Evolutionary conservation across 2,888 invertebrate species (phyloP).

Genomic region (Lasius fuliginosus): DNA sequence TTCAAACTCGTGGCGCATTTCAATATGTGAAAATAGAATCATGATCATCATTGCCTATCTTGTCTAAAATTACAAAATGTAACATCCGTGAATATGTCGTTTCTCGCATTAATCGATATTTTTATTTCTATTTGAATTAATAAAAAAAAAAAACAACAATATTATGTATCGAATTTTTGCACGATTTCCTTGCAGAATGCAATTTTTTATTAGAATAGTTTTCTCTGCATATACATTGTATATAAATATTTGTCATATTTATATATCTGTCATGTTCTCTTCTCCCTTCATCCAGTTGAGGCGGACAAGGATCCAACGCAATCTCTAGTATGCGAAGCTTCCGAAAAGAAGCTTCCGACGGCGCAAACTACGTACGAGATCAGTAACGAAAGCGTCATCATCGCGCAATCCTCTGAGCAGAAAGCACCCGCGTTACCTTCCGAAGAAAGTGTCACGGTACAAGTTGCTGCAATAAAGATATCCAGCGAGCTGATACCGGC

Average conservation of each 20-base stretch:
- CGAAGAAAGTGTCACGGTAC: slow-evolving; percentile 25
- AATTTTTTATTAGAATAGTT: slow-evolving; percentile 41
- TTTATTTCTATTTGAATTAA: not conserved
- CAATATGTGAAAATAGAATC: not conserved
- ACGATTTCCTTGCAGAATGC: slow-evolving; percentile 18
- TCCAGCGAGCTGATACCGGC: not conserved
- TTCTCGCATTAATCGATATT: slow-evolving; percentile 25
- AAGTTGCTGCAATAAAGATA: slow-evolving; percentile 16
- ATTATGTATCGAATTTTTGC: slow-evolving; percentile 23
- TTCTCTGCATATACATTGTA: slow-evolving; percentile 9
- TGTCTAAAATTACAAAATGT: slow-evolving; percentile 8
- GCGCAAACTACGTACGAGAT: slow-evolving; percentile 43
- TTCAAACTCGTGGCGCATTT: slow-evolving; percentile 22
- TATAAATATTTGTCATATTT: not conserved
- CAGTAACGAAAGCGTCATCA: not conserved
- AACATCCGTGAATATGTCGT: not conserved
- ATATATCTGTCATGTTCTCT: slow-evolving; percentile 36
- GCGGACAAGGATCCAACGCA: slow-evolving; percentile 58
- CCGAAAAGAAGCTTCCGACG: slow-evolving; percentile 42
- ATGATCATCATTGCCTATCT: not conserved
- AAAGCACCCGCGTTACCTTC: slow-evolving; percentile 27
- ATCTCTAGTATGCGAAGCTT: slow-evolving; percentile 66
- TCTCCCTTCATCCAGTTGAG: slow-evolving; percentile 62
- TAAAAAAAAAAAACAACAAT: slow-evolving; percentile 9
- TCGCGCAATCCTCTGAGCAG: slow-evolving; percentile 50